Evolutionary conservation across 2,888 invertebrate species (phyloP).

Genomic region (Tipula lateralis): DNA sequence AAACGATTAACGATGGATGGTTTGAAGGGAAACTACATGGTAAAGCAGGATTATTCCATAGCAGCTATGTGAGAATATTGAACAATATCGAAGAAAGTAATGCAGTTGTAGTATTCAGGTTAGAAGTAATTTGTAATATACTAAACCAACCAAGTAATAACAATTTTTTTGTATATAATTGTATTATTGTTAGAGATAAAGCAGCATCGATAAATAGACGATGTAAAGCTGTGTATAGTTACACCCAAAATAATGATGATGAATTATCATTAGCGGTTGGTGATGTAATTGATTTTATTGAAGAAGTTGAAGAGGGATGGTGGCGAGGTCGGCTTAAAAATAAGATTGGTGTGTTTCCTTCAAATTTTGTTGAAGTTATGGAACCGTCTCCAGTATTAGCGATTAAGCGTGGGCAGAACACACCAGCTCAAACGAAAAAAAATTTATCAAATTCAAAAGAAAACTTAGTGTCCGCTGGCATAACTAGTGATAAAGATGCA

Average conservation of each 20-base stretch:
- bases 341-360: slow-evolving; percentile 87
- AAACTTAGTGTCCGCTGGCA: slow-evolving; percentile 44
- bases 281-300: slow-evolving; percentile 83
- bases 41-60: slow-evolving; percentile 84
- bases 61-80: slow-evolving; percentile 78
- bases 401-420: slow-evolving; percentile 40
- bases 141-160: background rate
- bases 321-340: slow-evolving; percentile 83
- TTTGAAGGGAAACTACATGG: slow-evolving; percentile 78
- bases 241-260: slow-evolving; percentile 89
- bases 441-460: slow-evolving; percentile 40
- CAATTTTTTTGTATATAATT: background rate
- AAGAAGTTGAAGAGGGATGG: slow-evolving; percentile 90
- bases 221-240: slow-evolving; percentile 83
- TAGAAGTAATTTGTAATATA: background rate
- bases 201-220: slow-evolving; percentile 54
- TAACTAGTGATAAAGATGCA: slow-evolving; percentile 50
- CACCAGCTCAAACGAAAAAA: slow-evolving; percentile 33
- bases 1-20: slow-evolving; percentile 75
- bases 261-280: slow-evolving; percentile 83
- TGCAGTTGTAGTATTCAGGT: slow-evolving; percentile 38
- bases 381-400: slow-evolving; percentile 50
- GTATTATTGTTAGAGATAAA: slow-evolving; percentile 46
- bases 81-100: slow-evolving; percentile 44
- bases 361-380: slow-evolving; percentile 82